These are phyloP conservation scores for Gastrophryne carolinensis DNA, from an alignment of 2,797 vertebrate genomes.

Conservation along the genomic window DNA sequence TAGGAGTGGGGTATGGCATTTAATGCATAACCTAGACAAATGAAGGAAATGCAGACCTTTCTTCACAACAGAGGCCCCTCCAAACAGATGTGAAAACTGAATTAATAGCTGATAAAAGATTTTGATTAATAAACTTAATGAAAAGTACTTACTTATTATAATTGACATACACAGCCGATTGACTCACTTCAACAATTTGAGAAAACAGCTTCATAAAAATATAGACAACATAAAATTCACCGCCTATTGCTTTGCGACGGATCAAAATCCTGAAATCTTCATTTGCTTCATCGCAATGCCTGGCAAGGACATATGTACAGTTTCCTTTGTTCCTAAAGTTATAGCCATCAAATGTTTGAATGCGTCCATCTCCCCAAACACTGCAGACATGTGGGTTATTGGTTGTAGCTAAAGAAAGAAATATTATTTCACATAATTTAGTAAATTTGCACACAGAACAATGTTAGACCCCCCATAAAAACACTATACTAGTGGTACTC, in stretches of 20 bases:
- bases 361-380: slow-evolving; percentile 3
- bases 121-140: no score
- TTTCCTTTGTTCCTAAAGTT: background rate
- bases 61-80: no score
- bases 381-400: slow-evolving; percentile 23
- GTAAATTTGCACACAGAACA: no score
- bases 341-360: slow-evolving; percentile 14
- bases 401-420: background rate
- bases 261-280: slow-evolving; percentile 6
- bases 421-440: no score
- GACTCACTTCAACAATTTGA: background rate
- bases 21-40: no score
- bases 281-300: background rate
- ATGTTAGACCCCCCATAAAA: no score
- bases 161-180: background rate
- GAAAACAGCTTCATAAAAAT: background rate
- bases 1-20: no score
- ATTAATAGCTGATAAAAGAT: no score
- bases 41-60: no score
- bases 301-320: slow-evolving; percentile 8
- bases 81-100: no score
- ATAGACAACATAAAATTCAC: background rate
- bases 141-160: slow-evolving; percentile 6
- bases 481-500: no score
- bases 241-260: background rate